Conservation (phyloP, 2,113 vertebrate species). For the Halichoerus grypus region DNA sequence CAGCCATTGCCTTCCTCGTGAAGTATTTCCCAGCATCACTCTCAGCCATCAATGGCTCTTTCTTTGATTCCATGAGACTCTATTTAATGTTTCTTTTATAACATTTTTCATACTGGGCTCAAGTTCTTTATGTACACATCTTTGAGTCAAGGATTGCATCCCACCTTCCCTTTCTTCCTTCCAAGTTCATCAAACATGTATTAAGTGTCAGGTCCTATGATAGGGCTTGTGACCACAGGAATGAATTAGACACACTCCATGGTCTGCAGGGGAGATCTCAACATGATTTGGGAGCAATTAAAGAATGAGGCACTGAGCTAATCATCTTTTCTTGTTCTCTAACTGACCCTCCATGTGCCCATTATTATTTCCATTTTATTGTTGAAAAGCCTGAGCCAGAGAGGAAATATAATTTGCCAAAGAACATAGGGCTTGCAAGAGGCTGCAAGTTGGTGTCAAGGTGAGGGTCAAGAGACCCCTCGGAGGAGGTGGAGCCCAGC, state of each 20-base stretch:
- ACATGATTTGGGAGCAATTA: neutral
- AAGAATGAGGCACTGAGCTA: neutral
- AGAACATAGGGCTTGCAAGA: too few relatives aligned
- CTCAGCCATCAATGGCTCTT: neutral
- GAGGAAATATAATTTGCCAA: neutral
- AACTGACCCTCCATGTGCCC: neutral
- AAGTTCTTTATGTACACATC: neutral
- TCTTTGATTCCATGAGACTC: neutral
- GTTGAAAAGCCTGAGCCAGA: neutral
- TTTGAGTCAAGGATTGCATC: neutral
- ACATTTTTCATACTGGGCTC: neutral
- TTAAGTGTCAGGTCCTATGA: neutral
- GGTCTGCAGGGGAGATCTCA: neutral
- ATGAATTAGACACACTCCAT: neutral
- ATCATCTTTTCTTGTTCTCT: neutral
- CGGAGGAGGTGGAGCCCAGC: neutral
- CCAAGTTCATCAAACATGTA: neutral
- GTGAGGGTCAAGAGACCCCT: neutral
- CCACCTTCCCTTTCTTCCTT: neutral
- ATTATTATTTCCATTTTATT: neutral
- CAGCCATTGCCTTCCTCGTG: neutral
- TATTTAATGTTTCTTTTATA: neutral
- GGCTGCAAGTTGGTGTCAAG: neutral
- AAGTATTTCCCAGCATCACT: neutral
- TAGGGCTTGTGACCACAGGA: neutral